phyloP scores from a whole-genome alignment of 2,113 vertebrate genomes.

The Sturnus vulgaris region DNA sequence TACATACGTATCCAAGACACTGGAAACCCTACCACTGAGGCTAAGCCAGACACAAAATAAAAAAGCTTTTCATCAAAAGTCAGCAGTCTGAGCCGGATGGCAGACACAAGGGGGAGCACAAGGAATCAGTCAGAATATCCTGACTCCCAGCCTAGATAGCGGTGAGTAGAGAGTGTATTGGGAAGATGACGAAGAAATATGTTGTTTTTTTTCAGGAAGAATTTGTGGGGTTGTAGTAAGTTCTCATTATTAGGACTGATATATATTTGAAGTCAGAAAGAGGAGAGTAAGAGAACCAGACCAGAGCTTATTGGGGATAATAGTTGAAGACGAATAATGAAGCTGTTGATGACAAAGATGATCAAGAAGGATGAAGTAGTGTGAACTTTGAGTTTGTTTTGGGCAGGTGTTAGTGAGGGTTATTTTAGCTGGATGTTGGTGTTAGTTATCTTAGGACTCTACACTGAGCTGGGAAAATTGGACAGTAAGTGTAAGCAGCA shows the following conservation, averaged over 20 bases:
- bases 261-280: background rate
- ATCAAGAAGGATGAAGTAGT: background rate
- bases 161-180: background rate
- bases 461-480: background rate
- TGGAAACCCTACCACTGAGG: background rate
- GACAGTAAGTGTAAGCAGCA: background rate
- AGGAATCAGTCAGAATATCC: background rate
- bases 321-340: background rate
- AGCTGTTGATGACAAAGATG: background rate
- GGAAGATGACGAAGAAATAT: background rate
- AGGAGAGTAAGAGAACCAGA: background rate
- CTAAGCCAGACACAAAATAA: background rate
- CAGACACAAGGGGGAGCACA: background rate
- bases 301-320: background rate
- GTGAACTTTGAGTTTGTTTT: background rate
- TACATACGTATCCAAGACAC: background rate
- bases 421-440: background rate
- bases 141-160: background rate
- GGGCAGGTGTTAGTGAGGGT: background rate
- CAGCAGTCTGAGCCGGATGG: background rate
- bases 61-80: background rate
- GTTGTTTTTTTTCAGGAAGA: background rate
- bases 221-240: background rate
- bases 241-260: background rate
- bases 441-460: background rate